Conservation (phyloP, 2,888 invertebrate genomes). For the Zaprionus obscuricornis region DNA sequence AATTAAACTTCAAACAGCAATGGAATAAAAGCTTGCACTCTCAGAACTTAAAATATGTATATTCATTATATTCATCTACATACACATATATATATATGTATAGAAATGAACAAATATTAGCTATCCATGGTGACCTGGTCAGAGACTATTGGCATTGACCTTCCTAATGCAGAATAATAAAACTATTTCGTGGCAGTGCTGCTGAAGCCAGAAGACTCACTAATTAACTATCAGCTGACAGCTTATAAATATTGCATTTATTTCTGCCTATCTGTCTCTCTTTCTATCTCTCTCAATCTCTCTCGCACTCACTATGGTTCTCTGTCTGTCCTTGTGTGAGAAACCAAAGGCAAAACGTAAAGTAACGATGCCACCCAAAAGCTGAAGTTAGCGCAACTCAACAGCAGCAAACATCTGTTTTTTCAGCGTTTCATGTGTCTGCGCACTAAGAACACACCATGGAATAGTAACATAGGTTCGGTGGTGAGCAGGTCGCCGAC, state of each 20-base stretch:
- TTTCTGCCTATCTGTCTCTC: too few relatives aligned
- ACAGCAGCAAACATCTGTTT: slow-evolving; percentile 46
- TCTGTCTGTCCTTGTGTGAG: not conserved
- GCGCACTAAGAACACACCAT: slow-evolving; percentile 31
- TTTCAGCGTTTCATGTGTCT: slow-evolving; percentile 21
- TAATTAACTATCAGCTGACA: slow-evolving; percentile 40
- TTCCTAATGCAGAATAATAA: not conserved
- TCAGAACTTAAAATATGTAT: slow-evolving; percentile 15
- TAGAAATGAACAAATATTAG: not conserved
- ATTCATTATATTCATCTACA: too few relatives aligned
- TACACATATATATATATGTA: not conserved
- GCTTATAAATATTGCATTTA: not conserved
- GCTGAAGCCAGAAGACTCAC: slow-evolving; percentile 13
- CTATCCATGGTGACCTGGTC: slow-evolving; percentile 13
- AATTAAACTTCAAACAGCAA: slow-evolving; percentile 1
- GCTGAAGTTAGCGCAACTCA: slow-evolving; percentile 13
- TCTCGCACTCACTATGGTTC: too few relatives aligned
- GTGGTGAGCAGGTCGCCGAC: slow-evolving; percentile 21
- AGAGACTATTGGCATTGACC: slow-evolving; percentile 49
- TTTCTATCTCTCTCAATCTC: too few relatives aligned
- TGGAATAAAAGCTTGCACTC: not conserved
- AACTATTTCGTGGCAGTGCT: slow-evolving; percentile 13
- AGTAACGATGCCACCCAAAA: slow-evolving; percentile 10
- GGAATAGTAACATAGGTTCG: not conserved
- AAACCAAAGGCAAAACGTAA: not conserved